phyloP scores from a whole-genome alignment of 1,140 invertebrate species.

The Aleiodes sp. region DNA sequence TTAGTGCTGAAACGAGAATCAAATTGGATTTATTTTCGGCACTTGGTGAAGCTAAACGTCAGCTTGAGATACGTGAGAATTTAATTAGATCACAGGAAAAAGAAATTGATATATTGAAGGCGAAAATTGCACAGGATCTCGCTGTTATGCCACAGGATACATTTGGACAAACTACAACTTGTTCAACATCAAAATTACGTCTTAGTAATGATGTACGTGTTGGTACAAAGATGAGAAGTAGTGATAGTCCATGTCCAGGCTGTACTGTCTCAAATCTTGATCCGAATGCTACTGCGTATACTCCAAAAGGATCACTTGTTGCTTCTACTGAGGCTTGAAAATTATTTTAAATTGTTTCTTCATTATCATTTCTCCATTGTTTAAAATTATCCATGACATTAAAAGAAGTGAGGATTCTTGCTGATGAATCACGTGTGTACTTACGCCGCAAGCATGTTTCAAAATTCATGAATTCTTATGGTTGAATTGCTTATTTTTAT shows the following conservation, averaged over 20 bases:
- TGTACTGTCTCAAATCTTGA: slow-evolving; percentile 78
- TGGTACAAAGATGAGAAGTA: slow-evolving; percentile 59
- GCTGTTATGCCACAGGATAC: slow-evolving; percentile 88
- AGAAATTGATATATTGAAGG: slow-evolving; percentile 90
- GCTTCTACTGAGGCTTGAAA: slow-evolving; percentile 70
- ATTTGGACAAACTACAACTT: slow-evolving; percentile 65
- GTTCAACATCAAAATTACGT: slow-evolving; percentile 71
- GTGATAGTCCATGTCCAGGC: slow-evolving; percentile 61
- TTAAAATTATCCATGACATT: slow-evolving; percentile 18
- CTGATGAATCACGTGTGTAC: no score
- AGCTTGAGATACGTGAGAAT: slow-evolving; percentile 89
- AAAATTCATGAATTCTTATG: no score
- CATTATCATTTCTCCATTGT: not conserved
- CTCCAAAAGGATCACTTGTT: slow-evolving; percentile 76
- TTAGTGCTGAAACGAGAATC: slow-evolving; percentile 94
- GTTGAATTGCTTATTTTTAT: no score
- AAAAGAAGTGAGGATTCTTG: no score
- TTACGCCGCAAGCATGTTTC: no score
- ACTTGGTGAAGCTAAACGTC: slow-evolving; percentile 91
- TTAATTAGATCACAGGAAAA: slow-evolving; percentile 84
- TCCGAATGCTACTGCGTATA: slow-evolving; percentile 92
- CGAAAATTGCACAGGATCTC: slow-evolving; percentile 89
- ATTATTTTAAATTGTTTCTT: not conserved
- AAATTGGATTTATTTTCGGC: slow-evolving; percentile 97
- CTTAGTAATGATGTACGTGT: slow-evolving; percentile 63